Evolutionary conservation across 2,888 invertebrate genomes (phyloP), one percentile per base, ranked within the genome.

Genomic region (Rotaria macrura): DNA sequence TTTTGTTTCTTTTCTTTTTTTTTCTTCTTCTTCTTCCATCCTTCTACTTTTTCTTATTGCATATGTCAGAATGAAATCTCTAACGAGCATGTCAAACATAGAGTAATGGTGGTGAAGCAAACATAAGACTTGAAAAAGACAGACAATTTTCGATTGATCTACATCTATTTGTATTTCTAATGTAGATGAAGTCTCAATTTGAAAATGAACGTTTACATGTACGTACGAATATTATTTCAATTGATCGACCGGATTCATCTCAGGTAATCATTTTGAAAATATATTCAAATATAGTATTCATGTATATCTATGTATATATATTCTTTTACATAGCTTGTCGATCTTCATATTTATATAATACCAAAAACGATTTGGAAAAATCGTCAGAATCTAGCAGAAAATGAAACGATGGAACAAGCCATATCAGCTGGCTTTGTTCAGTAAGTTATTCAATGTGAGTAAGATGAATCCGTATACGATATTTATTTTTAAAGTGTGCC

Each of bases 361-460:
- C 92, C 92, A 25, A 88, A 90, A 87, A 91, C 91, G 85, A 89
- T 92, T 87, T 92, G 92, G 92, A 89, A 91, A 85, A 90, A 91
- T 65, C 89, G 90, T 83, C 89, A 91, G 87, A 90, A 91, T 88
- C 90, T 92, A 88, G 91, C 92, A 87, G 89, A 91, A 87, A 92
- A 91, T 88, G 90, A 91, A 87, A 90, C 91, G 83, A 91, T 92
- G 54, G 90, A 91, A 85, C 91, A 91, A 87, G 91, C 92, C 12
- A 89, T 92, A 23, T 92, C 92, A 17, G 89, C 91, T 54, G 92
- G 92, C 85, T 92, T 92, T 88, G 91, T 92, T 86, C 90, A 91
- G 92, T 92, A 89, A 65, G 20, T 23, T 57, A 34, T 23, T 84
- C 1, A 23, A 40, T 54, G 54, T 47, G 29, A 55, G 57, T 57